These are phyloP conservation scores for Brachionus koreanus DNA, from an alignment of 1,140 invertebrate genomes.

Conservation along the genomic window DNA sequence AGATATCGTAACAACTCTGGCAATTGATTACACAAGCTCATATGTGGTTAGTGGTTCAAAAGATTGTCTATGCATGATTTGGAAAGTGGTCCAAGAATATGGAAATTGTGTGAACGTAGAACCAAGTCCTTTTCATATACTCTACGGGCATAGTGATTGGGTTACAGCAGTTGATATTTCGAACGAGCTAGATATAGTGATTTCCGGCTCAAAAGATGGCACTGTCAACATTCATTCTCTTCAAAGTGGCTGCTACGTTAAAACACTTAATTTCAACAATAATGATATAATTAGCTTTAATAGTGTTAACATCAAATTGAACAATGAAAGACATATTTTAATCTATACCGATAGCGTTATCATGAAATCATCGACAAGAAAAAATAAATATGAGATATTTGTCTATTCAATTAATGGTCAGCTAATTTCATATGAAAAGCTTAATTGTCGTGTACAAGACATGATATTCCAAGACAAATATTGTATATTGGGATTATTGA, in stretches of 20 bases:
- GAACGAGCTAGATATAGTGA: slow-evolving; percentile 65
- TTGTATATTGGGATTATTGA: slow-evolving; percentile 48
- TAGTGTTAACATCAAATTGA: background rate
- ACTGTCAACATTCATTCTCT: slow-evolving; percentile 67
- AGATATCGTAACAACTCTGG: slow-evolving; percentile 66
- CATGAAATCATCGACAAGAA: background rate
- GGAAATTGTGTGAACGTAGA: slow-evolving; percentile 46
- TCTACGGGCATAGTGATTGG: slow-evolving; percentile 62
- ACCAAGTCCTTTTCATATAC: slow-evolving; percentile 60
- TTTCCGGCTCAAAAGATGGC: slow-evolving; percentile 66
- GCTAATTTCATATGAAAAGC: slow-evolving; percentile 62
- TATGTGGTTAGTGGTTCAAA: slow-evolving; percentile 65
- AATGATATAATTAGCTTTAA: slow-evolving; percentile 47
- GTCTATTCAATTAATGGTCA: slow-evolving; percentile 65
- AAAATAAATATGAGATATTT: slow-evolving; percentile 56
- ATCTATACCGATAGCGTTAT: background rate
- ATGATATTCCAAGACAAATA: slow-evolving; percentile 53
- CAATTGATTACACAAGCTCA: slow-evolving; percentile 63
- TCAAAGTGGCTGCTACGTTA: slow-evolving; percentile 64
- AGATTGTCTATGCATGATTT: slow-evolving; percentile 66
- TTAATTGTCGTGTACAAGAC: slow-evolving; percentile 51
- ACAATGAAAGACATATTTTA: slow-evolving; percentile 36
- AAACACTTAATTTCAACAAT: slow-evolving; percentile 61
- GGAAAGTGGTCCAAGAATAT: slow-evolving; percentile 51
- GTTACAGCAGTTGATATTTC: slow-evolving; percentile 66